Evolutionary conservation across 2,797 vertebrate genomes (phyloP).

Genomic region (Phrynocephalus guinanensis): DNA sequence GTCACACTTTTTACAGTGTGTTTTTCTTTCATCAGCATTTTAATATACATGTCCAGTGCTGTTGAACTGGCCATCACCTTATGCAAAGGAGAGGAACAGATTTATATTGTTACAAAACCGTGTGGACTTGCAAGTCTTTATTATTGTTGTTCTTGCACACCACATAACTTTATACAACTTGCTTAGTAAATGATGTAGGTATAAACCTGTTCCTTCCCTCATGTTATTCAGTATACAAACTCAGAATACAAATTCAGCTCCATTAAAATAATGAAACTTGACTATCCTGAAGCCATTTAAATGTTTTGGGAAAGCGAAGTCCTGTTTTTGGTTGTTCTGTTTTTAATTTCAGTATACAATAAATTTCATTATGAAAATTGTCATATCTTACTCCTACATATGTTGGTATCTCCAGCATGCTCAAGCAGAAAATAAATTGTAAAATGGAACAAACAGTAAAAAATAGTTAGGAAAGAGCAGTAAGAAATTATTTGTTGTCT

Average conservation of each 20-base stretch:
- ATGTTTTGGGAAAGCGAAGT: constrained; percentile 42
- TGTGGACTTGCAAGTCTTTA: neutral
- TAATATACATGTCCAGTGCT: neutral
- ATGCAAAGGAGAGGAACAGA: neutral
- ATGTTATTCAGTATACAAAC: constrained; percentile 52
- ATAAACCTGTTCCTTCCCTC: constrained; percentile 49
- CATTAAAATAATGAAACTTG: constrained; percentile 66
- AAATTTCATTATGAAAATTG: constrained; percentile 69
- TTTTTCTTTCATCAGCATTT: neutral
- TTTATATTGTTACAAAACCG: constrained; percentile 9
- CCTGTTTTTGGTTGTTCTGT: constrained; percentile 33
- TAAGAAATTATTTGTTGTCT: constrained; percentile 51
- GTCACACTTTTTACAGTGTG: neutral
- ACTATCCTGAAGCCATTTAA: constrained; percentile 60
- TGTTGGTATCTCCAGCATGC: constrained; percentile 47
- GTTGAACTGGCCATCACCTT: neutral
- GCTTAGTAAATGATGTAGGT: constrained; percentile 50
- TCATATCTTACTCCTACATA: constrained; percentile 63
- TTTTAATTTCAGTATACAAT: constrained; percentile 58
- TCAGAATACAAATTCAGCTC: constrained; percentile 58
- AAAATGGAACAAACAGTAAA: constrained; percentile 46
- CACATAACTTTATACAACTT: constrained; percentile 26
- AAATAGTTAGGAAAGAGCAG: constrained; percentile 41
- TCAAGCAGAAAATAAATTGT: constrained; percentile 61
- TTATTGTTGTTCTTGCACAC: constrained; percentile 19